Base-by-base conservation (phyloP, 2,113 vertebrate species). In the Coregonus clupeaformis region DNA sequence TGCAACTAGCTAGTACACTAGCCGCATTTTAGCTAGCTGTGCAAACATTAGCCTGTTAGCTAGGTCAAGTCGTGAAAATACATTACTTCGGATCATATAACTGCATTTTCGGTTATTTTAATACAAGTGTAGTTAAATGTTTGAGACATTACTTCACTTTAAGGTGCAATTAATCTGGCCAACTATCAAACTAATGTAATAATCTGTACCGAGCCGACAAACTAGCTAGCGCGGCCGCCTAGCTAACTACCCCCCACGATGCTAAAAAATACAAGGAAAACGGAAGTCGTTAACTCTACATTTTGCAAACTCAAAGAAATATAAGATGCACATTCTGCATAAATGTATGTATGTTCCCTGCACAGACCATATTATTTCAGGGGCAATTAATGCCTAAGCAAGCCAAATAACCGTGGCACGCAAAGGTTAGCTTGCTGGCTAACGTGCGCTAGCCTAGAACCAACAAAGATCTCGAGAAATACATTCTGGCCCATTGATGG, bases 401-500 rank as follows among this genome's bases (percentile, higher is more conserved):
- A 52, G 49, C 49, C 5, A 59, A 62, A 75, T 25, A 75, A 49
- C 42, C 68, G 45, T 73, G 45, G 77, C 71, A 45, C 63, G 72
- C 76, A 59, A 62, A 59, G 79, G 72, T 64, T 83, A 81, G 85
- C 89, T 75, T 69, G 5, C 12, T 75, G 22, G 77, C 78, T 89
- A 87, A 81, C 84, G 57, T 60, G 80, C 83, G 80, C 83, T 90
- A 90, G 82, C 88, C 89, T 79, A 22, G 75, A 68, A 91, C 86
- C 90, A 84, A 93, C 92, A 93, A 93, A 93, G 91, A 90, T 93
- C 88, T 81, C 81, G 87, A 87, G 84, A 79, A 81, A 84, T 84
- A 85, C 78, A 86, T 79, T 85, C 78, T 85, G 88, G 87, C 83
- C 87, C 84, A 45, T 80, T 73, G 66, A 86, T 52, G 79, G 74